Conservation (phyloP, 2,113 vertebrate genomes). For the Chrysemys picta region DNA sequence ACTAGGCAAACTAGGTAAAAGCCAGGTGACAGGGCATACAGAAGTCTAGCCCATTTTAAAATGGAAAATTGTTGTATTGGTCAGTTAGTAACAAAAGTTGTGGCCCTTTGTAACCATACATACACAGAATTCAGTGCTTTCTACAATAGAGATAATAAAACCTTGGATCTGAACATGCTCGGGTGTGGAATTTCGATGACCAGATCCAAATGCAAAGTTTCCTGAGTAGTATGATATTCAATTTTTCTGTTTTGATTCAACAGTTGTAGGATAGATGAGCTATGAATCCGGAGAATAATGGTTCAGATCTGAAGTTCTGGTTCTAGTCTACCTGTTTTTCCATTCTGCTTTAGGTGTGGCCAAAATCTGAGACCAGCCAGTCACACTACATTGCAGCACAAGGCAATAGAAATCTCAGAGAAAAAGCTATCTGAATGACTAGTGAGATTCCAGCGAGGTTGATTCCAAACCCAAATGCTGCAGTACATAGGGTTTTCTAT, state of each 20-base stretch:
- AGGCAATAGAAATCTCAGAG: too few species aligned
- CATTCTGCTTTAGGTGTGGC: too few species aligned
- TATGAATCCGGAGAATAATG: neutral
- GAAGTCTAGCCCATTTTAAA: too few species aligned
- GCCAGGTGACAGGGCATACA: too few species aligned
- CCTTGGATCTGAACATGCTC: neutral
- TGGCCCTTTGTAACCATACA: too few species aligned
- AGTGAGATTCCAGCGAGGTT: neutral
- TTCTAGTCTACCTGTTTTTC: neutral
- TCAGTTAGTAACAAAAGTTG: too few species aligned
- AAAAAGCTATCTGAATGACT: neutral
- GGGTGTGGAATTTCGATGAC: neutral
- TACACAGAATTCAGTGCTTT: neutral
- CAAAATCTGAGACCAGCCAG: too few species aligned
- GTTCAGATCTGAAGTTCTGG: neutral
- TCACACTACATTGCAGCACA: neutral
- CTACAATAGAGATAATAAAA: neutral
- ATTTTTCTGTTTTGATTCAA: neutral
- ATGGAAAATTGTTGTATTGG: too few species aligned
- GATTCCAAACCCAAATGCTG: neutral
- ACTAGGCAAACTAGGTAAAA: too few species aligned
- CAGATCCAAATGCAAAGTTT: neutral
- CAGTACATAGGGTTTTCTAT: neutral
- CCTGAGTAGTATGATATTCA: neutral
- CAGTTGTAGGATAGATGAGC: neutral